A percentile compares a stretch with the other conserved stretches of the same genome.
phyloP scores from a whole-genome alignment of 2,888 invertebrate species.

The Venusia cambrica region DNA sequence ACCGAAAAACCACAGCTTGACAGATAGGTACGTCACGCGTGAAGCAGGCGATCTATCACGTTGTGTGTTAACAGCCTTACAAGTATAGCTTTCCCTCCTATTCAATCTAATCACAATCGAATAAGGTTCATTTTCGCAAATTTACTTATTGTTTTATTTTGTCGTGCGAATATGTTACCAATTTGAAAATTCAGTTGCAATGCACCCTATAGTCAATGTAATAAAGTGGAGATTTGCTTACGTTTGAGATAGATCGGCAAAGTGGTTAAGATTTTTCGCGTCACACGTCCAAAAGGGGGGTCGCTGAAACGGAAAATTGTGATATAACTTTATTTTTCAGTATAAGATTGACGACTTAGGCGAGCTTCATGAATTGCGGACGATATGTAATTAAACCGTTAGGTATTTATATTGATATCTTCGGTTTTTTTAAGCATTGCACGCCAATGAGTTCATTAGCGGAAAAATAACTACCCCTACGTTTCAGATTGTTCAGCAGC shows the following conservation, averaged over 20 bases:
- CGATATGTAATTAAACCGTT: constrained; percentile 46
- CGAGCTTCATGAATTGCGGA: constrained; percentile 51
- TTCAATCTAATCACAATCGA: constrained; percentile 9
- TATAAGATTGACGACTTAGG: constrained; percentile 70
- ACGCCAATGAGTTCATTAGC: too few relatives aligned
- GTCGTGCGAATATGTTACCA: constrained; percentile 42
- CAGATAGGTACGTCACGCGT: constrained; percentile 67
- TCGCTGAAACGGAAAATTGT: constrained; percentile 73
- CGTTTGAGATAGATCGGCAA: constrained; percentile 26
- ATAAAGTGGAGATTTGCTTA: constrained; percentile 19
- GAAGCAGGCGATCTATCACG: constrained; percentile 68
- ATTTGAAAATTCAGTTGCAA: constrained; percentile 25
- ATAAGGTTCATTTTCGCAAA: constrained; percentile 33
- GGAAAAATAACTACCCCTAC: too few relatives aligned
- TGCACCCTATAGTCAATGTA: not conserved
- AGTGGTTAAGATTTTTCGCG: constrained; percentile 49
- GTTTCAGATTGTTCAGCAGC: too few relatives aligned
- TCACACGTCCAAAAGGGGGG: constrained; percentile 62
- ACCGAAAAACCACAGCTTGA: constrained; percentile 63
- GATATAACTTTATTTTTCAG: constrained; percentile 74
- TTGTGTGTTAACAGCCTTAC: constrained; percentile 55
- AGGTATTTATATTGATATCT: constrained; percentile 3
- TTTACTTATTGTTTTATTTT: constrained; percentile 11
- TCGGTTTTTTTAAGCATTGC: too few relatives aligned
- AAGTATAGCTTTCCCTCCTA: constrained; percentile 23